Evolutionary conservation across 2,888 invertebrate genomes (phyloP).

Genomic region (Fragum fragum): DNA sequence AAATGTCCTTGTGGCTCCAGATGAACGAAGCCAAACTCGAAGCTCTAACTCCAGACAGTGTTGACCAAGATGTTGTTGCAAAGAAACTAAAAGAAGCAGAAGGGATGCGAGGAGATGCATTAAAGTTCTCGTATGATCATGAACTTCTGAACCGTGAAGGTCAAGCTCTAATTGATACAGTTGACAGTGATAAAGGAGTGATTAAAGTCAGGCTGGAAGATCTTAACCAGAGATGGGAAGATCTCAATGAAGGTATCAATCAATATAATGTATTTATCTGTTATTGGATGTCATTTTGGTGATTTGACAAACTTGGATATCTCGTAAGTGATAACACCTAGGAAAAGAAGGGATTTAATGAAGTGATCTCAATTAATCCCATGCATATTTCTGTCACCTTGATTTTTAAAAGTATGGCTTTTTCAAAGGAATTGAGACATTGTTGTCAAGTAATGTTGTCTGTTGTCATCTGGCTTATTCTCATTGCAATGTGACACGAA

Average conservation of each 20-base stretch:
- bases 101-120: constrained; percentile 95
- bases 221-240: constrained; percentile 96
- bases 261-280: no score
- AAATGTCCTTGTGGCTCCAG: constrained; percentile 91
- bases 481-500: no score
- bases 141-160: constrained; percentile 90
- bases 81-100: constrained; percentile 95
- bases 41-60: constrained; percentile 89
- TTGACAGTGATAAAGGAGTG: constrained; percentile 96
- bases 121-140: constrained; percentile 97
- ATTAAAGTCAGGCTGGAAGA: constrained; percentile 93
- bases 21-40: constrained; percentile 95
- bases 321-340: no score
- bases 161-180: constrained; percentile 94
- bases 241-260: constrained; percentile 88
- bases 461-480: no score
- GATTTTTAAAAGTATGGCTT: no score
- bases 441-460: no score
- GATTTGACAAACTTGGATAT: no score
- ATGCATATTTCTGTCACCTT: no score
- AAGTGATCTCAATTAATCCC: no score
- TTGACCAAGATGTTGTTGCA: constrained; percentile 93
- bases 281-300: no score
- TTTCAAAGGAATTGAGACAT: no score
- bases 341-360: no score